Conservation (phyloP, 2,113 vertebrate genomes). For the Corythornis madagascariensis region DNA sequence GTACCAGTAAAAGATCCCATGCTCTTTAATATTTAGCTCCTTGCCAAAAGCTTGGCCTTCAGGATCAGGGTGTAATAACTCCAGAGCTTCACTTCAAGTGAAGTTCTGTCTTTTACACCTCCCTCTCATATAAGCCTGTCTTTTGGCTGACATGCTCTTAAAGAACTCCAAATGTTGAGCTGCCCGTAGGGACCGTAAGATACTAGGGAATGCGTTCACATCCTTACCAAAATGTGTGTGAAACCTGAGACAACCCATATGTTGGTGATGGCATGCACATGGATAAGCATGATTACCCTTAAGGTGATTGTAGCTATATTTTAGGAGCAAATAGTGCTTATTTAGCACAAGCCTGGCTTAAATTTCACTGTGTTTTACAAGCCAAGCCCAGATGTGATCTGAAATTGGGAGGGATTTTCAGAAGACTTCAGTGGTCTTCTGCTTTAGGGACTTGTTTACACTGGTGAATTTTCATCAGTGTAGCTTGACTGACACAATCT, state of each 20-base stretch:
- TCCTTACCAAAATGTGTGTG: neutral
- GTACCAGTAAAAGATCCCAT: neutral
- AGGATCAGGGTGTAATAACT: neutral
- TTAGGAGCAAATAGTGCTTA: neutral
- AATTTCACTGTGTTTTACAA: neutral
- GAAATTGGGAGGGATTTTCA: neutral
- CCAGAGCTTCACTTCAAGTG: neutral
- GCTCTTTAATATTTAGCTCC: neutral
- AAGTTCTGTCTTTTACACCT: neutral
- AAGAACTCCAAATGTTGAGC: neutral
- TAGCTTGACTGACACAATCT: neutral
- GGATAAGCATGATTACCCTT: neutral
- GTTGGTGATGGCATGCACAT: neutral
- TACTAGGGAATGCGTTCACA: neutral
- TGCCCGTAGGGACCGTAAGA: neutral
- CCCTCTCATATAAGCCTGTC: neutral
- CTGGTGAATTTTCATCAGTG: neutral
- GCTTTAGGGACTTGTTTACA: neutral
- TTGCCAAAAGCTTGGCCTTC: slow-evolving; percentile 16
- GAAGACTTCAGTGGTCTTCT: neutral
- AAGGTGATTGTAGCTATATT: neutral
- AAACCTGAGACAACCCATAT: neutral
- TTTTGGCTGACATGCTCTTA: neutral
- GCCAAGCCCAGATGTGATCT: neutral
- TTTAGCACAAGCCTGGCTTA: neutral